These are phyloP conservation scores for Agonopterix alstromeriana DNA, from an alignment of 2,888 invertebrate genomes.

Conservation along the genomic window DNA sequence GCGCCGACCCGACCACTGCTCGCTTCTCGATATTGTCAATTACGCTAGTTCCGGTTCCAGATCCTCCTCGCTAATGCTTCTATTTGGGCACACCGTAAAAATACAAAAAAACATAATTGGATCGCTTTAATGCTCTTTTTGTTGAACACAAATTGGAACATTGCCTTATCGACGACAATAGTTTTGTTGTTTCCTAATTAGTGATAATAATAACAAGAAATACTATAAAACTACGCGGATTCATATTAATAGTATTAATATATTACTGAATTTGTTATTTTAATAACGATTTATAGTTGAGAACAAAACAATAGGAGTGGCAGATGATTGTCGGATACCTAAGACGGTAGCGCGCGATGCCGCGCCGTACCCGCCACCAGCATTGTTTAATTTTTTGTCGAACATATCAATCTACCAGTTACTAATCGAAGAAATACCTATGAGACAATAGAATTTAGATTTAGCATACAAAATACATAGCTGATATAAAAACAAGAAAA, in stretches of 20 bases:
- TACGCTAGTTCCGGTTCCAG: slow-evolving; percentile 65
- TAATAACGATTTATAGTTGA: too few relatives aligned
- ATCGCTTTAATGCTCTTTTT: slow-evolving; percentile 45
- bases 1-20: slow-evolving; percentile 19
- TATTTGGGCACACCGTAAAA: slow-evolving; percentile 31
- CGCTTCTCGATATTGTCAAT: slow-evolving; percentile 44
- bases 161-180: slow-evolving; percentile 17
- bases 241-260: too few relatives aligned
- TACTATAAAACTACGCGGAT: too few relatives aligned
- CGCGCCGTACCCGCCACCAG: slow-evolving; percentile 32
- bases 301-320: too few relatives aligned
- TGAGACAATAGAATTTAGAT: slow-evolving; percentile 38
- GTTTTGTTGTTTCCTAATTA: too few relatives aligned
- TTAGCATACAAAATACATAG: slow-evolving; percentile 36
- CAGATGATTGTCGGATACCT: too few relatives aligned
- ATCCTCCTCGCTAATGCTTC: slow-evolving; percentile 57
- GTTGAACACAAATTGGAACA: slow-evolving; percentile 31
- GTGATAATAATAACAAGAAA: too few relatives aligned
- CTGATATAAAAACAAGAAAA: slow-evolving; percentile 17
- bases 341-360: slow-evolving; percentile 23
- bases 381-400: slow-evolving; percentile 52
- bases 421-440: slow-evolving; percentile 47
- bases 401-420: slow-evolving; percentile 44
- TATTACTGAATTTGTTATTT: too few relatives aligned
- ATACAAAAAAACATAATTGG: slow-evolving; percentile 45